Evolutionary conservation across 2,797 vertebrate genomes (phyloP).

Genomic region (Erethizon dorsatum): DNA sequence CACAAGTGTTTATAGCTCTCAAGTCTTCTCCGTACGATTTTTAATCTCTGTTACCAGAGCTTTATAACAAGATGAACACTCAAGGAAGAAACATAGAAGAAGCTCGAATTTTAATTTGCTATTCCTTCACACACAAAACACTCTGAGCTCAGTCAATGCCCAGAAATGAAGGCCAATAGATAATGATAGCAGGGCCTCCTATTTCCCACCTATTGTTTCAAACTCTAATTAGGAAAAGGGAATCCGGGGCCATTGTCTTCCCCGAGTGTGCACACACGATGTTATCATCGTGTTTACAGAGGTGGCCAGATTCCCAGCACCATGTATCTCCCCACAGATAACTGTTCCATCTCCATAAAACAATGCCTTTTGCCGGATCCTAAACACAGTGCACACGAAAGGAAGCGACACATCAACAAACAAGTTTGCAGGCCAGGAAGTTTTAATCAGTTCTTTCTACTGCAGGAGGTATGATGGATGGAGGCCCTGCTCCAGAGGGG

Average conservation of each 20-base stretch:
- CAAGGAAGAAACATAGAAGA: conserved; percentile 63
- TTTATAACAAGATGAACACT: conserved; percentile 64
- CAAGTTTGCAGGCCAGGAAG: conserved; percentile 90
- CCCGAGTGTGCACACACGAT: conserved; percentile 85
- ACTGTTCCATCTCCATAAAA: conserved; percentile 84
- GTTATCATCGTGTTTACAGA: conserved; percentile 89
- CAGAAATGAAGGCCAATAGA: conserved; percentile 91
- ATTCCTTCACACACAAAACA: conserved; percentile 72
- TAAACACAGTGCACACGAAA: neutral
- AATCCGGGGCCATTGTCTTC: conserved; percentile 78
- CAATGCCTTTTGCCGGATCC: neutral
- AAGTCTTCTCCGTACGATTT: neutral
- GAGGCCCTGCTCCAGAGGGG: conserved; percentile 80
- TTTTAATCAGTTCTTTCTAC: conserved; percentile 92
- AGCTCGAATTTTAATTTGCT: conserved; percentile 75
- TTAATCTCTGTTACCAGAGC: conserved; percentile 61
- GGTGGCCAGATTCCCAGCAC: conserved; percentile 87
- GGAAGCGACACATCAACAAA: conserved; percentile 89
- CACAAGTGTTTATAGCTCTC: neutral
- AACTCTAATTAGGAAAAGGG: conserved; percentile 88
- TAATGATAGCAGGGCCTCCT: conserved; percentile 87
- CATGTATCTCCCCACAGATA: conserved; percentile 67
- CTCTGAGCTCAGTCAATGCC: conserved; percentile 91
- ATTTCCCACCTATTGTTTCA: conserved; percentile 88
- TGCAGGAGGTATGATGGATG: conserved; percentile 92